Conservation (phyloP, 2,797 vertebrate species). For the Thamnophis elegans region DNA sequence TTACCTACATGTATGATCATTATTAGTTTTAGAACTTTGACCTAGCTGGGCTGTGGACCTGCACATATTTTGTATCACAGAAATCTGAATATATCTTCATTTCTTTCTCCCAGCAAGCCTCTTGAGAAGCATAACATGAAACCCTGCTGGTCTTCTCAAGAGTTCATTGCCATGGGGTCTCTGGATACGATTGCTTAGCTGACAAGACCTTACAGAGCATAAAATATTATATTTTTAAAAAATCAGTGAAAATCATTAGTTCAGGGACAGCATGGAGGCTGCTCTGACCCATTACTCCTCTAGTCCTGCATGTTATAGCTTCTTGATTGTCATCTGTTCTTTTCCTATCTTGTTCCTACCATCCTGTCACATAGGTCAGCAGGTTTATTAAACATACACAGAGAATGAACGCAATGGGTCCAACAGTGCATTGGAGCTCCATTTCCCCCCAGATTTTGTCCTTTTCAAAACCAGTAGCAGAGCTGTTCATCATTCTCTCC, state of each 20-base stretch:
- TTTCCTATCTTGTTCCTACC: not conserved
- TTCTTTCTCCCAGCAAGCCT: slow-evolving; percentile 3
- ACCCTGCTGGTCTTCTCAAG: not conserved
- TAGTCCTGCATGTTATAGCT: not conserved
- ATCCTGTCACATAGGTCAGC: not conserved
- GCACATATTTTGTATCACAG: not conserved
- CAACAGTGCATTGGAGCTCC: not conserved
- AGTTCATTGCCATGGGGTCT: not conserved
- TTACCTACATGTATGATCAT: not conserved
- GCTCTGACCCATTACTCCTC: not conserved
- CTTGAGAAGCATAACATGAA: not conserved
- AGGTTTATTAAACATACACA: not conserved
- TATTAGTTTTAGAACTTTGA: not conserved
- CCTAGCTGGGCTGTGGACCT: not conserved
- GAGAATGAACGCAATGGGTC: not conserved
- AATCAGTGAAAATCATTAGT: not conserved
- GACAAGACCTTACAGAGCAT: not conserved
- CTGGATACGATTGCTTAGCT: not conserved
- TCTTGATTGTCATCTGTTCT: not conserved
- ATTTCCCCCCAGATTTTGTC: not conserved
- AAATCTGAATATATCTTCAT: not conserved
- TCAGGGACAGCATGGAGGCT: not conserved
- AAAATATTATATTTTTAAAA: not conserved
- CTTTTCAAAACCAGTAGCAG: not conserved
- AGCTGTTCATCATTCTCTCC: not conserved